These are phyloP conservation scores for Papilio elwesi DNA, from an alignment of 2,888 invertebrate species.

Conservation along the genomic window DNA sequence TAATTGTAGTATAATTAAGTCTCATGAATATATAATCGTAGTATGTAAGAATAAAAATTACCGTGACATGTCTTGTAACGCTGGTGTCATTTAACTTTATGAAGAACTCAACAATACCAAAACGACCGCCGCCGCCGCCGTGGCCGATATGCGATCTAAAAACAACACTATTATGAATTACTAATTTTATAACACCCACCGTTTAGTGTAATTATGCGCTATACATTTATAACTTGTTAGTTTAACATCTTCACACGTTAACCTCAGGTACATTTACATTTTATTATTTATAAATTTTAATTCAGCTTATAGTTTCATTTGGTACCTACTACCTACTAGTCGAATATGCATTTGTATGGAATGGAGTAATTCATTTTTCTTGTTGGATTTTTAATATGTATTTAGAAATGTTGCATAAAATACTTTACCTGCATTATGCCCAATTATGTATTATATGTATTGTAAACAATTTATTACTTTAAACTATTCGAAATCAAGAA, in stretches of 20 bases:
- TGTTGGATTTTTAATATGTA: not conserved
- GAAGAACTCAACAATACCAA: slow-evolving; percentile 77
- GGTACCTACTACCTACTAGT: not conserved
- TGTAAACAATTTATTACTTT: not conserved
- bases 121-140: slow-evolving; percentile 56
- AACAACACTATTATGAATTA: slow-evolving; percentile 79
- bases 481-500: not conserved
- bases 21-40: too few relatives aligned
- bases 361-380: too few relatives aligned
- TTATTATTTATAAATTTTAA: slow-evolving; percentile 41
- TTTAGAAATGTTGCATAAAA: not conserved
- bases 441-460: not conserved
- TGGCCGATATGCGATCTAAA: slow-evolving; percentile 77
- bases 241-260: slow-evolving; percentile 69
- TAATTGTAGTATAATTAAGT: too few relatives aligned
- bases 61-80: slow-evolving; percentile 60
- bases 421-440: not conserved
- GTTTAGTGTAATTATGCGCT: slow-evolving; percentile 71
- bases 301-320: slow-evolving; percentile 22
- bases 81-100: slow-evolving; percentile 66
- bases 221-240: slow-evolving; percentile 71
- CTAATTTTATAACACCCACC: slow-evolving; percentile 71
- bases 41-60: not conserved
- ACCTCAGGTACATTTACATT: slow-evolving; percentile 43
- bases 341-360: slow-evolving; percentile 1